Base-by-base conservation (phyloP, 2,797 vertebrate genomes). In the Rhinella marina region DNA sequence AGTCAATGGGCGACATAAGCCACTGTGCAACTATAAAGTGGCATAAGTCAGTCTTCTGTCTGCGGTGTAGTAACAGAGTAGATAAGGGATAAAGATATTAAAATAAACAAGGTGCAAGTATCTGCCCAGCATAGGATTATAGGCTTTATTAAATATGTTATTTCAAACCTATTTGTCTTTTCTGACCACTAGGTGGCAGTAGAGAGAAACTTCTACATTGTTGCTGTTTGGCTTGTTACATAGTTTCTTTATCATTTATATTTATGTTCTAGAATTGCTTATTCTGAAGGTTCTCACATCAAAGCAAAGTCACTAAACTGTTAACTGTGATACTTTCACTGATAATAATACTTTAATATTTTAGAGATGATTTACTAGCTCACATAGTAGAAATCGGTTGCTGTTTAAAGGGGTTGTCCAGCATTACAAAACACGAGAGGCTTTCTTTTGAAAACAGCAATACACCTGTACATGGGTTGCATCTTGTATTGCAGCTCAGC, bases 161-260 rank as follows among this genome's bases (percentile, higher is more conserved):
- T 59, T 70, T 54, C 66, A 25, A 54, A 54, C 50, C 50, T 57
- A 13, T 56, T 73, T 84, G 54, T 32, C 64, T 17, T 59, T 73
- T 70, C 57, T 75, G 41, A 66, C 73, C 86, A 87, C 86, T 83
- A 87, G 86, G 59, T 87, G 86, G 72, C 62, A 48, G 25, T 48
- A 48, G 61, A 13, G 66, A 85, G 82, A 41, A 54, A 13, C 7
- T 8, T 41, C 14, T 12, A 25, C 59, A 83, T 29, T 57, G 21
- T 29, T 21, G 1, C 57, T 32, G 25, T 17, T 52, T 83, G 48
- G 52, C 19, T 23, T 56, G 21, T 29, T 70, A 13, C 16, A 27
- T 70, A 16, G 81, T 52, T 68, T 82, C 32, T 70, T 68, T 70
- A n/a, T 83, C 72, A 72, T 73, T 83, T 83, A 56, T 83, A 72